phyloP scores from a whole-genome alignment of 2,113 vertebrate species.

The Talpa occidentalis region DNA sequence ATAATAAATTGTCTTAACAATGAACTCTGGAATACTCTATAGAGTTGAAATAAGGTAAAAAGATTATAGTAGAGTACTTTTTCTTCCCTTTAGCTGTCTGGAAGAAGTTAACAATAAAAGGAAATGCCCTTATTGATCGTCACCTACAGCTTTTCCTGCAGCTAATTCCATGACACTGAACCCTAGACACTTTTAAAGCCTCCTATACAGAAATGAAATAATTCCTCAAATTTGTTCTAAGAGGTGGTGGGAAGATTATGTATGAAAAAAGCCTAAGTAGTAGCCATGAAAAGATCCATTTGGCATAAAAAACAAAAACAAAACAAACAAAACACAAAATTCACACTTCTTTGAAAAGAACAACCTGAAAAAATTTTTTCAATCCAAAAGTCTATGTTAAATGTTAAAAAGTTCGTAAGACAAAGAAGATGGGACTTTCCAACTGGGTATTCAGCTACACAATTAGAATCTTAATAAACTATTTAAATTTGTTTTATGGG shows the following conservation, averaged over 20 bases:
- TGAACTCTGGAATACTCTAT: not conserved
- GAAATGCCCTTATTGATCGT: slow-evolving; percentile 47
- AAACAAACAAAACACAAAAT: slow-evolving; percentile 9
- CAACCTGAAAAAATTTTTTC: not conserved
- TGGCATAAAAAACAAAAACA: not conserved
- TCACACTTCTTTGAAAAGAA: not conserved
- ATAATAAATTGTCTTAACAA: slow-evolving; percentile 53
- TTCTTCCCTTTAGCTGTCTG: slow-evolving; percentile 22
- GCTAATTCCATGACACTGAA: not conserved
- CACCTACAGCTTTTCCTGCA: slow-evolving; percentile 26
- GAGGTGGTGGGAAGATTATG: not conserved
- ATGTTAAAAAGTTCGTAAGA: not conserved
- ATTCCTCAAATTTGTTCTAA: not conserved
- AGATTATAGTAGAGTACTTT: not conserved
- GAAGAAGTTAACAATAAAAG: slow-evolving; percentile 58
- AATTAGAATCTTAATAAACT: not conserved
- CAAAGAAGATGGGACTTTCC: not conserved
- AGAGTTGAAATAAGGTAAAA: slow-evolving; percentile 19
- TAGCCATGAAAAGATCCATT: not conserved
- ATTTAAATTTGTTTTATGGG: not conserved
- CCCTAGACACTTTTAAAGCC: not conserved
- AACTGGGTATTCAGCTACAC: not conserved
- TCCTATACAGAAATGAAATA: not conserved
- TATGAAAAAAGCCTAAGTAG: not conserved
- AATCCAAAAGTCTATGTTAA: not conserved